These are phyloP conservation scores for Drosophila niveifrons DNA, from an alignment of 2,888 invertebrate genomes.

Conservation along the genomic window DNA sequence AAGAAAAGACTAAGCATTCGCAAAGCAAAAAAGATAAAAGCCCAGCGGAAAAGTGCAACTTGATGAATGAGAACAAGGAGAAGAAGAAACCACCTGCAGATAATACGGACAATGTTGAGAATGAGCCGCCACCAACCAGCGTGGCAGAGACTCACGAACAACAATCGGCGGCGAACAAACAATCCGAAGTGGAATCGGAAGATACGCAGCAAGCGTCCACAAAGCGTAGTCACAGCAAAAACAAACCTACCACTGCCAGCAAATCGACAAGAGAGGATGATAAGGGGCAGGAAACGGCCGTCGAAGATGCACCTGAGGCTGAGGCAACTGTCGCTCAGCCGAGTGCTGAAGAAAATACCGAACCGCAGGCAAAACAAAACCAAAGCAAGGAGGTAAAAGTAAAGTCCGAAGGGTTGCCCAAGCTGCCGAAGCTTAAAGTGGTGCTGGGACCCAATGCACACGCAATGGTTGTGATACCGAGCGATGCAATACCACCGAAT, in stretches of 20 bases:
- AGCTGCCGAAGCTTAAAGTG: conserved; percentile 54
- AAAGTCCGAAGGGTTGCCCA: conserved; percentile 9
- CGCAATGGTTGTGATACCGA: conserved; percentile 36
- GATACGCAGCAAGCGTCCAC: not conserved
- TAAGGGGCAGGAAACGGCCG: not conserved
- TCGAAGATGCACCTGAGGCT: too few species aligned
- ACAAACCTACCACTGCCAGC: not conserved
- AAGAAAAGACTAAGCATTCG: conserved; percentile 3
- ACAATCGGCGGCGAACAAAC: not conserved
- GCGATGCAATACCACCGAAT: not conserved
- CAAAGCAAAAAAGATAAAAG: conserved; percentile 6
- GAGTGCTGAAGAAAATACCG: too few species aligned
- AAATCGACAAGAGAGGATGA: not conserved
- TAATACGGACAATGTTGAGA: conserved; percentile 33
- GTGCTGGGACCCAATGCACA: conserved; percentile 52
- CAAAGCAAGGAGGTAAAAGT: not conserved
- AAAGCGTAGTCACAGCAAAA: not conserved
- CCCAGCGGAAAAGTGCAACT: conserved; percentile 3
- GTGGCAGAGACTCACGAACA: not conserved
- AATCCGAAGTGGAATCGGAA: conserved; percentile 6
- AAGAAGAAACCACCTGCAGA: not conserved
- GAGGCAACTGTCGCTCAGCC: too few species aligned
- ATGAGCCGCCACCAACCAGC: conserved; percentile 38
- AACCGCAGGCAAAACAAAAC: too few species aligned
- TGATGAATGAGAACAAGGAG: conserved; percentile 13